Percentiles rank a stretch among this genome's conserved stretches.
Conservation (phyloP, 1,140 invertebrate species). For the Papilio glaucus region DNA sequence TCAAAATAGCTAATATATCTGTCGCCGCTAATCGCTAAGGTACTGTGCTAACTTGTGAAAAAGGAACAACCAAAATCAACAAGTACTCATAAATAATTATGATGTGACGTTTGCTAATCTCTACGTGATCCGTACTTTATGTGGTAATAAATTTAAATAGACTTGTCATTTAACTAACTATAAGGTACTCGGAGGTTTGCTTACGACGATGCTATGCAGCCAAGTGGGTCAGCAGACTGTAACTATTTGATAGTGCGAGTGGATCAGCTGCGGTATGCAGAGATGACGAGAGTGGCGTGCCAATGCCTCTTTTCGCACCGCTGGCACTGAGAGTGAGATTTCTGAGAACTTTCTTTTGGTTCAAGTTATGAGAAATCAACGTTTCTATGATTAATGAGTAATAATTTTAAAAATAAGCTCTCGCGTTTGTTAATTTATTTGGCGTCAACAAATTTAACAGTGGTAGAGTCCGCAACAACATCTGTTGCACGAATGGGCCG, state of each 20-base stretch:
- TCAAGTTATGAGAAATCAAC: neutral
- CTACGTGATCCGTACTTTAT: neutral
- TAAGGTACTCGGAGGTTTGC: neutral
- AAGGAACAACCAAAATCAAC: too few relatives aligned
- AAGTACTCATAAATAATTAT: too few relatives aligned
- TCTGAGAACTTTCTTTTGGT: constrained; percentile 32
- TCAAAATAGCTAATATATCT: too few relatives aligned
- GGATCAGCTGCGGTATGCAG: constrained; percentile 9
- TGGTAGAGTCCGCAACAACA: too few relatives aligned
- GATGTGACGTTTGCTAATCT: neutral
- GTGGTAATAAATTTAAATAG: neutral
- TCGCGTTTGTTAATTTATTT: neutral
- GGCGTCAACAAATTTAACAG: too few relatives aligned
- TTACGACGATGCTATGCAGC: neutral
- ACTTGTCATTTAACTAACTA: constrained; percentile 5
- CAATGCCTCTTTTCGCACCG: constrained; percentile 50
- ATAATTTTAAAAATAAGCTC: too few relatives aligned
- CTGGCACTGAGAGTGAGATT: constrained; percentile 17
- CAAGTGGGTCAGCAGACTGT: constrained; percentile 26
- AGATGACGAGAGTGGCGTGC: constrained; percentile 41
- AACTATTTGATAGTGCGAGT: neutral
- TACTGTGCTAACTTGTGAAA: too few relatives aligned
- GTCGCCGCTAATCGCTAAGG: too few relatives aligned
- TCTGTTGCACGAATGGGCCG: too few relatives aligned
- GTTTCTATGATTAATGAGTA: neutral